Conservation (phyloP, 2,797 vertebrate genomes). For the Pogoniulus pusillus region DNA sequence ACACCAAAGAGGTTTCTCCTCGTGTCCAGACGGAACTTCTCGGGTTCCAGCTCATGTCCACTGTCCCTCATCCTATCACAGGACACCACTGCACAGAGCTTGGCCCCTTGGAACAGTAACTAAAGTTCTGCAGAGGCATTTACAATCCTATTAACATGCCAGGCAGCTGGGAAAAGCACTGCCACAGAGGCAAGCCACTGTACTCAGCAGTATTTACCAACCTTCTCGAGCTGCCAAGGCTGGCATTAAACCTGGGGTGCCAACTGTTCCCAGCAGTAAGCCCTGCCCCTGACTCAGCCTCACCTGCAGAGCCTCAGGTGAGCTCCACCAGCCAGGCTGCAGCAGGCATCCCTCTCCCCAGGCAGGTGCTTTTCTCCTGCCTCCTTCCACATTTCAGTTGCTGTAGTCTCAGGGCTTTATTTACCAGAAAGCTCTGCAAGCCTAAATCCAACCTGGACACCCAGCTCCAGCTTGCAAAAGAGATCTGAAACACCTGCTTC, state of each 20-base stretch:
- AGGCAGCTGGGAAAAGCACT: not conserved
- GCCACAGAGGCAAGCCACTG: not conserved
- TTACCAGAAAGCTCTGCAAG: not conserved
- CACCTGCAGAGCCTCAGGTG: not conserved
- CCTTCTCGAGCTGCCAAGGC: not conserved
- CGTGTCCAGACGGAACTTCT: too few species aligned
- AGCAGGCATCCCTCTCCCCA: not conserved
- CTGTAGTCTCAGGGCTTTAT: not conserved
- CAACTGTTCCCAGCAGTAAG: not conserved
- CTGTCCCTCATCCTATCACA: too few species aligned
- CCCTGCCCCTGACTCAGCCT: not conserved
- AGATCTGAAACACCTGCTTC: not conserved
- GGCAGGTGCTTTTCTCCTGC: not conserved
- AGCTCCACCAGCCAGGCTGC: not conserved
- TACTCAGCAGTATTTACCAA: not conserved
- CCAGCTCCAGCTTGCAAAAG: not conserved
- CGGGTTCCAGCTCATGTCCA: too few species aligned
- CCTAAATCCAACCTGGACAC: not conserved
- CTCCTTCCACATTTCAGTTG: not conserved
- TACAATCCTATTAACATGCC: not conserved
- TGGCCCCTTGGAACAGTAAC: not conserved
- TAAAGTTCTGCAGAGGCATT: not conserved
- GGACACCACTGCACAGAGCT: too few species aligned
- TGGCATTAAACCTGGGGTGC: fast-evolving
- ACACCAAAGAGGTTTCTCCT: too few species aligned